Conservation (phyloP, 2,113 vertebrate species). For the Alethe diademata region DNA sequence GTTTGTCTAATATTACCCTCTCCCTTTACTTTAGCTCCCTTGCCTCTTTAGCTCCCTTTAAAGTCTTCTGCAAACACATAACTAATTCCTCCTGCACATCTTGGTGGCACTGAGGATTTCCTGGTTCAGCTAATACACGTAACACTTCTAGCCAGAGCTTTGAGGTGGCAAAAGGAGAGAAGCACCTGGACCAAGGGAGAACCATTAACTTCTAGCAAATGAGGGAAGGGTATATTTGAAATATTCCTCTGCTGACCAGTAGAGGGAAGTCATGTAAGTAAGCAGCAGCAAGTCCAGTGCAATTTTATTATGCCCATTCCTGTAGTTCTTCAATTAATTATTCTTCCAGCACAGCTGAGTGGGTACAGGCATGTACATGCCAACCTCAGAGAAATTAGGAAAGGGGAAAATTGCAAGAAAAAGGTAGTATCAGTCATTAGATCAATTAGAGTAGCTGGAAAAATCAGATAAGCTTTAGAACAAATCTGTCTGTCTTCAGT, state of each 20-base stretch:
- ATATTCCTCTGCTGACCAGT: constrained; percentile 10
- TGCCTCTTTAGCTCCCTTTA: neutral
- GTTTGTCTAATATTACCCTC: neutral
- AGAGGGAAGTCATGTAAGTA: constrained; percentile 48
- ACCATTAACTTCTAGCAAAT: neutral
- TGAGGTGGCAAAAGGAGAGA: neutral
- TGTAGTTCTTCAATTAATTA: neutral
- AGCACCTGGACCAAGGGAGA: neutral
- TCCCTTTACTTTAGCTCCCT: neutral
- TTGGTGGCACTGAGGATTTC: neutral
- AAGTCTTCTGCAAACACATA: neutral
- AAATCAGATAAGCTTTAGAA: constrained; percentile 7
- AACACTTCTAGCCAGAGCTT: neutral
- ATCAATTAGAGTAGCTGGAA: neutral
- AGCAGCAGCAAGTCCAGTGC: neutral
- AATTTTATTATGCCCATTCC: neutral
- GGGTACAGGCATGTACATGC: neutral
- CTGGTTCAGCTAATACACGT: neutral
- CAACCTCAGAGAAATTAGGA: neutral
- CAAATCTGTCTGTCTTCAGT: neutral
- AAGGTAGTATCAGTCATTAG: neutral
- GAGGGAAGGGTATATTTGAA: neutral
- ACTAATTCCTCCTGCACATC: neutral
- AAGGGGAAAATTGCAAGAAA: constrained; percentile 8
- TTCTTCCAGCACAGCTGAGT: neutral